phyloP scores from a whole-genome alignment of 1,140 invertebrate species.

The Matsumurasca onukii region DNA sequence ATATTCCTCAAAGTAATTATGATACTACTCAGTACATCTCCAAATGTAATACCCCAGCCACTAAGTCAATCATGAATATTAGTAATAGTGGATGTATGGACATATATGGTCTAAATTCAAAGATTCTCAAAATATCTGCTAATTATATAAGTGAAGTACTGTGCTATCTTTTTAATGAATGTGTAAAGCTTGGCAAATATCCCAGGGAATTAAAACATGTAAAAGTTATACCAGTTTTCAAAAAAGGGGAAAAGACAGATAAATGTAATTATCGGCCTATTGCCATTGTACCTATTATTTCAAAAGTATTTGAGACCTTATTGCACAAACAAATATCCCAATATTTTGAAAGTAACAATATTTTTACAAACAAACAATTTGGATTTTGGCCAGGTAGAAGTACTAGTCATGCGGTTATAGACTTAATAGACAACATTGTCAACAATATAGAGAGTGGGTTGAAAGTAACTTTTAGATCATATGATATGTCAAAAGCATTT shows the following conservation, averaged over 20 bases:
- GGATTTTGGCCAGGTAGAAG: conserved; percentile 2
- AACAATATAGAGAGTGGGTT: conserved; percentile 1
- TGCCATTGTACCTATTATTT: conserved; percentile 7
- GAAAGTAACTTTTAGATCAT: not conserved
- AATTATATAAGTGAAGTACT: conserved; percentile 3
- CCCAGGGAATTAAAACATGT: not conserved
- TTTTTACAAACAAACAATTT: conserved; percentile 19
- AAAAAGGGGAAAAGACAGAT: not conserved
- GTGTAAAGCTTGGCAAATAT: not conserved
- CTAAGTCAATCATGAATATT: not conserved
- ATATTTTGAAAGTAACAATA: conserved; percentile 13
- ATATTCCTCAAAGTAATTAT: not conserved
- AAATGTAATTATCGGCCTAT: conserved; percentile 23
- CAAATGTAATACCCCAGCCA: not conserved
- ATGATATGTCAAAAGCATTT: not conserved
- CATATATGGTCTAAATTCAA: not conserved
- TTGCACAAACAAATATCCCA: conserved; percentile 5
- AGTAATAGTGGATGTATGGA: not conserved
- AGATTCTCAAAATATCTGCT: not conserved
- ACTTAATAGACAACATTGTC: not conserved
- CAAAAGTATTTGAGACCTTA: conserved; percentile 10
- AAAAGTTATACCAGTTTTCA: not conserved
- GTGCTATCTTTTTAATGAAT: not conserved
- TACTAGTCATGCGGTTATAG: conserved; percentile 11
- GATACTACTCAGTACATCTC: not conserved